These are phyloP conservation scores for Neopipo cinnamomea DNA, from an alignment of 2,113 vertebrate species.

Conservation along the genomic window DNA sequence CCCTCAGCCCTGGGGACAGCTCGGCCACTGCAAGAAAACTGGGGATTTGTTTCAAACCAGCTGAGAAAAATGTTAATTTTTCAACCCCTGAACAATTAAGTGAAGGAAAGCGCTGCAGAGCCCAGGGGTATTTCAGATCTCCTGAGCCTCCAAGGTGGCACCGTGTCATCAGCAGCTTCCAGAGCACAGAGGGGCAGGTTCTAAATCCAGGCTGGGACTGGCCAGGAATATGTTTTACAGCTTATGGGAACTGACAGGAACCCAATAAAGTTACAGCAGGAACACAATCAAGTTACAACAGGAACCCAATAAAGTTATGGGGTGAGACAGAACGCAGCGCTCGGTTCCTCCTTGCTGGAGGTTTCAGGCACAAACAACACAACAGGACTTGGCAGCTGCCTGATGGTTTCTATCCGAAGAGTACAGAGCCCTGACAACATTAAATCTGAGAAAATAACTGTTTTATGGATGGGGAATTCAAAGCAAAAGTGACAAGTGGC, in stretches of 20 bases:
- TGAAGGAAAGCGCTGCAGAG: neutral
- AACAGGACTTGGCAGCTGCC: neutral
- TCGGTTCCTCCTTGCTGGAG: fast-evolving
- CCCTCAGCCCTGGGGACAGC: no score
- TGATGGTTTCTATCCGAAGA: fast-evolving
- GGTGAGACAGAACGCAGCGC: neutral
- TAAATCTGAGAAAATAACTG: neutral
- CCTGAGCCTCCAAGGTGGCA: neutral
- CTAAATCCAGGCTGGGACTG: neutral
- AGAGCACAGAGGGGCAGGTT: no score
- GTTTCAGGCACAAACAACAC: fast-evolving
- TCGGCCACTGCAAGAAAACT: fast-evolving
- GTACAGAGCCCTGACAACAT: fast-evolving
- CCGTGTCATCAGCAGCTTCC: neutral
- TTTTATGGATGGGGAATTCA: neutral
- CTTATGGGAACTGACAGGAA: fast-evolving
- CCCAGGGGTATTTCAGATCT: fast-evolving
- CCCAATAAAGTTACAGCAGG: neutral
- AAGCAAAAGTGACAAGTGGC: neutral
- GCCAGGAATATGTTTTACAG: neutral
- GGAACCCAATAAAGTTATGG: neutral
- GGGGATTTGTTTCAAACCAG: neutral
- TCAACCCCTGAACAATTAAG: no score
- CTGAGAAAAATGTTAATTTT: no score
- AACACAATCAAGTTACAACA: neutral